Percentiles rank a stretch among this genome's conserved stretches.
Evolutionary conservation across 2,888 invertebrate genomes (phyloP).

Genomic region (Plutella xylostella): DNA sequence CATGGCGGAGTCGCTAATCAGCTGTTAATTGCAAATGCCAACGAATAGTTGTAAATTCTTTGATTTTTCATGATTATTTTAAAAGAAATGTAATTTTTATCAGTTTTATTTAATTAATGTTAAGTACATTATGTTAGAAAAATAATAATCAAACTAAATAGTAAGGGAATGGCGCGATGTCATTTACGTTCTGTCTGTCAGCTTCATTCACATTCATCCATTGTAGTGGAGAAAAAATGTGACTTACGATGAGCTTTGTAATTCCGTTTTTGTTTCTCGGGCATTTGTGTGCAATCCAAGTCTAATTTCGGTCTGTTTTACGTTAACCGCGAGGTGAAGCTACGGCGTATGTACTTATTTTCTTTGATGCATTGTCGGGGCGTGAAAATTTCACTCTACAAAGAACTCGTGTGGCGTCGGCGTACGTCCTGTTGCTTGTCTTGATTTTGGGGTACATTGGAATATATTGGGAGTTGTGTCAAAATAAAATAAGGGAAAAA

Average conservation of each 20-base stretch:
- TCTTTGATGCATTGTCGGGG: conserved; percentile 24
- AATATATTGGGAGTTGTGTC: conserved; percentile 23
- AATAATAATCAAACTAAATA: neutral
- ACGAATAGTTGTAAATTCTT: conserved; percentile 37
- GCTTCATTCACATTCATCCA: conserved; percentile 61
- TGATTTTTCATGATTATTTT: conserved; percentile 24
- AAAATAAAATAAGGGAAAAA: conserved; percentile 26
- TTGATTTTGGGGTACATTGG: neutral
- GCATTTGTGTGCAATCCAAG: conserved; percentile 36
- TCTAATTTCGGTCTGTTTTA: conserved; percentile 32
- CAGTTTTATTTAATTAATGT: conserved; percentile 18
- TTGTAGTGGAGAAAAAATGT: conserved; percentile 65
- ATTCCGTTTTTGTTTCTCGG: conserved; percentile 51
- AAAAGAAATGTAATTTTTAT: conserved; percentile 20
- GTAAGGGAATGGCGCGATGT: conserved; percentile 57
- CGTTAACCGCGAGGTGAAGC: conserved; percentile 26
- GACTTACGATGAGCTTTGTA: conserved; percentile 48
- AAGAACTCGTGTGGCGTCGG: conserved; percentile 58
- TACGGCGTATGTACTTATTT: conserved; percentile 25
- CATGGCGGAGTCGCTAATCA: conserved; percentile 59
- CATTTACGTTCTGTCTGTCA: conserved; percentile 43
- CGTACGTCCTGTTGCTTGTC: too few relatives aligned
- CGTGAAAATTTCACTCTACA: conserved; percentile 47
- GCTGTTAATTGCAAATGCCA: conserved; percentile 57
- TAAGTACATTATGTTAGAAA: conserved; percentile 4